A percentile compares a stretch with the other conserved stretches of the same genome.
These are phyloP conservation scores for Semibalanus balanoides DNA, from an alignment of 1,140 invertebrate species.

Conservation along the genomic window DNA sequence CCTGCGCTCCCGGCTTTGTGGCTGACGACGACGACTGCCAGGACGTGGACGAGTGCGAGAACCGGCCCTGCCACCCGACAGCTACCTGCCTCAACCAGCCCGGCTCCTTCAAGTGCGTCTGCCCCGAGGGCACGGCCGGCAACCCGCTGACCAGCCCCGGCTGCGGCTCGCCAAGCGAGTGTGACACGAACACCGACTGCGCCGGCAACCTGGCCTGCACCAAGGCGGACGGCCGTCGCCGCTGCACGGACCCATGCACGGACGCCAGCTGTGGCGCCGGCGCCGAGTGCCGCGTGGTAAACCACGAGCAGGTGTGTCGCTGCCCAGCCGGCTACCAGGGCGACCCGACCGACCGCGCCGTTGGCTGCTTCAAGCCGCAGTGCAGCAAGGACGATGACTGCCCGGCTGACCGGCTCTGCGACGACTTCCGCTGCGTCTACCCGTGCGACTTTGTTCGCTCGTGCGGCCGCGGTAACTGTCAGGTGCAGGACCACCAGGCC, in stretches of 20 bases:
- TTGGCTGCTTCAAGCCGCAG: slow-evolving; percentile 52
- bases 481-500: slow-evolving; percentile 27
- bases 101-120: slow-evolving; percentile 63
- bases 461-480: slow-evolving; percentile 29
- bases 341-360: slow-evolving; percentile 48
- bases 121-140: slow-evolving; percentile 57
- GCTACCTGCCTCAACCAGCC: slow-evolving; percentile 61
- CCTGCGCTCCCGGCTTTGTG: slow-evolving; percentile 28
- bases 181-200: slow-evolving; percentile 49
- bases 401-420: slow-evolving; percentile 53
- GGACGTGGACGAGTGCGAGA: slow-evolving; percentile 33
- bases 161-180: slow-evolving; percentile 55
- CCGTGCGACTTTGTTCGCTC: slow-evolving; percentile 25
- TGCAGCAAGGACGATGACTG: slow-evolving; percentile 62
- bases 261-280: slow-evolving; percentile 40
- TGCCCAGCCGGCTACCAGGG: slow-evolving; percentile 66
- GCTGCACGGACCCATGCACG: slow-evolving; percentile 57
- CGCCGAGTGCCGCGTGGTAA: slow-evolving; percentile 34
- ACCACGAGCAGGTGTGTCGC: slow-evolving; percentile 51
- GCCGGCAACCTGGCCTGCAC: slow-evolving; percentile 53
- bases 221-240: slow-evolving; percentile 31
- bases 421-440: slow-evolving; percentile 29
- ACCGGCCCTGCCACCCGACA: slow-evolving; percentile 56
- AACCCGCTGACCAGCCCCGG: slow-evolving; percentile 51
- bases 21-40: slow-evolving; percentile 53